Evolutionary conservation across 2,113 vertebrate genomes (phyloP), one percentile per base, ranked within the genome.

Genomic region (Tautogolabrus adspersus): DNA sequence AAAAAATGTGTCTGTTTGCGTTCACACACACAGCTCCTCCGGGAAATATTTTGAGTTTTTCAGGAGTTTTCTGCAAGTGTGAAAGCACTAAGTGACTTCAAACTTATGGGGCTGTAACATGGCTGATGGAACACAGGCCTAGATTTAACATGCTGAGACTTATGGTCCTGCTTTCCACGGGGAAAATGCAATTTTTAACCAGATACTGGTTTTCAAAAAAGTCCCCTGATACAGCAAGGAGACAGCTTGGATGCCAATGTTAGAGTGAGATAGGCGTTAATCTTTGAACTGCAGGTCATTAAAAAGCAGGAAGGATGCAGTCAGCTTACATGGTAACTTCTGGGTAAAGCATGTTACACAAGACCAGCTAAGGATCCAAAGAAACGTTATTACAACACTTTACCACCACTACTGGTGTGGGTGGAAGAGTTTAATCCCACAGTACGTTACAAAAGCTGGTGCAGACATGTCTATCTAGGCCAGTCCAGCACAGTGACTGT

Each of bases 151-250:
- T 72, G 30, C 67, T 73, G 6, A 44, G 30, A 66, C 23, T 66
- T 63, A 23, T 69, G 60, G 54, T 66, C 40, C 66, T 64, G 74
- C 81, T 81, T 84, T 88, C 72, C 3, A 75, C 44, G 18, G 61
- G 72, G 66, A 69, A 86, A 89, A 88, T 79, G 74, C 72, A 67
- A 74, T 34, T 61, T 82, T 82, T 19, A 73, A 85, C 65, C 62
- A 70, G 66, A 77, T 60, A 60, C 75, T 72, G 26, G 66, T 72
- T 52, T 65, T 64, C 15, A 21, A 34, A 70, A 61, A 10, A 40
- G 21, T 7, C 13, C 34, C 60, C 11, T 23, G 63, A 67, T 71
- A 47, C 61, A 56, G 22, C 22, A 42, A n/a, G 10, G 58, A 26
- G 34, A 60, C 51, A 69, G 63, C 73, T 46, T 49, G 42, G 60